Evolutionary conservation across 2,888 invertebrate species (phyloP).

Genomic region (Ptychoptera albimana): DNA sequence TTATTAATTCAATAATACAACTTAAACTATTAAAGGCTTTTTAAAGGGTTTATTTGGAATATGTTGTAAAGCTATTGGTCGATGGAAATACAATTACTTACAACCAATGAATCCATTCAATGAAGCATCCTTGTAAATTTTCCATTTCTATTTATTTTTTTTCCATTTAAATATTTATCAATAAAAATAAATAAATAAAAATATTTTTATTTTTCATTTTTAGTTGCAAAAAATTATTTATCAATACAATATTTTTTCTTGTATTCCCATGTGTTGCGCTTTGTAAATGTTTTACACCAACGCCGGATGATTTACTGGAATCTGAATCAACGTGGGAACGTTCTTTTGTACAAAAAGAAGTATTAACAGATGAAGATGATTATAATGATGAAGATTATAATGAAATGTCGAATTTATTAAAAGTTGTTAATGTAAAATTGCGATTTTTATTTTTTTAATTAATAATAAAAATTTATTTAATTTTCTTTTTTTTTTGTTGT

Average conservation of each 20-base stretch:
- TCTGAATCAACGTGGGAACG: slow-evolving; percentile 15
- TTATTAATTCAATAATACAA: neutral
- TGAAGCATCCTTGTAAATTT: slow-evolving; percentile 13
- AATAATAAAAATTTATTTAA: neutral
- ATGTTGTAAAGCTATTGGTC: slow-evolving; percentile 11
- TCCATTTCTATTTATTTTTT: neutral
- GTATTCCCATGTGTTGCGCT: slow-evolving; percentile 16
- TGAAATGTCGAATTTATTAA: slow-evolving; percentile 1
- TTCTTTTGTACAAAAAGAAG: slow-evolving; percentile 10
- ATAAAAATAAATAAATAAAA: no score
- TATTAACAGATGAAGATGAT: neutral
- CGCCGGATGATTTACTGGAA: slow-evolving; percentile 15
- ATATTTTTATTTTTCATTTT: neutral
- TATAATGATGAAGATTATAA: neutral
- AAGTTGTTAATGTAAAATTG: neutral
- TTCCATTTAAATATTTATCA: neutral
- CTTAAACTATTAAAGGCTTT: slow-evolving; percentile 14
- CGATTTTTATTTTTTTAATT: neutral
- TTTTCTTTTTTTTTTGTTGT: neutral
- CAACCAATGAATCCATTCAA: slow-evolving; percentile 16
- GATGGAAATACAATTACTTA: slow-evolving; percentile 16
- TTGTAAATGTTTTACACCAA: slow-evolving; percentile 19
- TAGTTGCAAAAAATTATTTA: slow-evolving; percentile 15
- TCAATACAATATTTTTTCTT: slow-evolving; percentile 18
- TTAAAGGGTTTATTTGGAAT: slow-evolving; percentile 18